phyloP scores from a whole-genome alignment of 2,113 vertebrate species.

The Mastomys natalensis region DNA sequence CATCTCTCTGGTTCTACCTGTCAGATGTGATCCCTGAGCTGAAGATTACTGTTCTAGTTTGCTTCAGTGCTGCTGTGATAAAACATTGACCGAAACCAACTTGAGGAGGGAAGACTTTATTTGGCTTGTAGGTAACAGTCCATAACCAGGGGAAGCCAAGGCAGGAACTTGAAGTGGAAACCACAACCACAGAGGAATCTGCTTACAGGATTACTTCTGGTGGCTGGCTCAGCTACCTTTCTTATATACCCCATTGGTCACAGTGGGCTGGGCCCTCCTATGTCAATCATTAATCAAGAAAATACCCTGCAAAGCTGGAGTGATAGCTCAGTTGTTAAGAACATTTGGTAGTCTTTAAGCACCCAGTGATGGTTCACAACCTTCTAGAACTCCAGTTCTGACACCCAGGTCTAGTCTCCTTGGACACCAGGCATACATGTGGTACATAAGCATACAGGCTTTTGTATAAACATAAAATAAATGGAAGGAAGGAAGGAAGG shows the following conservation, averaged over 20 bases:
- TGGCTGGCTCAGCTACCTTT: background rate
- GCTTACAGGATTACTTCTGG: background rate
- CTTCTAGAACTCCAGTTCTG: background rate
- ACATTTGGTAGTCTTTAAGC: background rate
- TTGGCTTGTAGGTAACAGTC: background rate
- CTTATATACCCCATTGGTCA: background rate
- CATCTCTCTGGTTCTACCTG: background rate
- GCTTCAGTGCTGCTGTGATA: background rate
- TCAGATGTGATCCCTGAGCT: background rate
- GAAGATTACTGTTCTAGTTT: background rate
- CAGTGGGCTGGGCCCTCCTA: background rate
- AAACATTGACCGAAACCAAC: background rate
- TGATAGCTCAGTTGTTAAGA: background rate
- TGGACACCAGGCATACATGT: background rate
- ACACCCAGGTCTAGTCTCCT: background rate
- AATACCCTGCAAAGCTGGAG: background rate
- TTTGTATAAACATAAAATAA: background rate
- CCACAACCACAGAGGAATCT: background rate
- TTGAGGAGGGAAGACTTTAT: background rate
- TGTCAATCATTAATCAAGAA: background rate
- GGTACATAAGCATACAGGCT: background rate
- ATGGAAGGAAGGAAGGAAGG: fast-evolving
- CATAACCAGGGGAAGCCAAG: background rate
- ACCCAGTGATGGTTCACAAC: background rate
- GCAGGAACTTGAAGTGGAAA: background rate